phyloP scores from a whole-genome alignment of 2,113 vertebrate species.

The Peromyscus leucopus region DNA sequence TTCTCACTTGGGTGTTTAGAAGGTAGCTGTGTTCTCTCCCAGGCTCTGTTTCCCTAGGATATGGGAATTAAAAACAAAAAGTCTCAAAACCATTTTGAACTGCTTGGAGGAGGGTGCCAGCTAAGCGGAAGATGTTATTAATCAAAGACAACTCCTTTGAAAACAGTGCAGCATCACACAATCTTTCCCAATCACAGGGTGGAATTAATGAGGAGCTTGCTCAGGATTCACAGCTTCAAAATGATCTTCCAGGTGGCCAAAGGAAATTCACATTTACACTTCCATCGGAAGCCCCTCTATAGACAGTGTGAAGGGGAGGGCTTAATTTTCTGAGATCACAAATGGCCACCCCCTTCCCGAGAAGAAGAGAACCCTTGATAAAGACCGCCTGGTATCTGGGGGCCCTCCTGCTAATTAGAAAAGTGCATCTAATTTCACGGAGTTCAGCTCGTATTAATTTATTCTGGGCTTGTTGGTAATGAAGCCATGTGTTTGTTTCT shows the following conservation, averaged over 20 bases:
- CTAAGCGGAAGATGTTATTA: slow-evolving; percentile 58
- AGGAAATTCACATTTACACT: slow-evolving; percentile 80
- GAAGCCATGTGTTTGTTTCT: slow-evolving; percentile 76
- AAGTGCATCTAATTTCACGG: slow-evolving; percentile 82
- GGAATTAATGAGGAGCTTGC: slow-evolving; percentile 77
- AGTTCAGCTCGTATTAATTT: slow-evolving; percentile 80
- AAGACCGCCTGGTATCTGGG: slow-evolving; percentile 54
- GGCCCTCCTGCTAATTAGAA: slow-evolving; percentile 82
- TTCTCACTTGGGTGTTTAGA: not conserved
- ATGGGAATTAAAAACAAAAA: slow-evolving; percentile 50
- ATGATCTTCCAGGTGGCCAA: slow-evolving; percentile 76
- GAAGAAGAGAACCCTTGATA: slow-evolving; percentile 55
- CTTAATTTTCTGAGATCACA: slow-evolving; percentile 70
- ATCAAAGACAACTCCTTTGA: slow-evolving; percentile 75
- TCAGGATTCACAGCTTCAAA: slow-evolving; percentile 68
- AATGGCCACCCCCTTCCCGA: slow-evolving; percentile 52
- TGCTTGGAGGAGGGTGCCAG: slow-evolving; percentile 17
- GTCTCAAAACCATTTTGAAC: slow-evolving; percentile 61
- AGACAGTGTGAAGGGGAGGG: slow-evolving; percentile 38
- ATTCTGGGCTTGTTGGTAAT: slow-evolving; percentile 79
- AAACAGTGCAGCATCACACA: slow-evolving; percentile 73
- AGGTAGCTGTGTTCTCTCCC: slow-evolving; percentile 10
- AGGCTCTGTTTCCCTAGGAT: slow-evolving; percentile 1
- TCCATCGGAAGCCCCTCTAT: slow-evolving; percentile 75
- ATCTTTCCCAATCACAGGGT: slow-evolving; percentile 33